A percentile compares a stretch with the other conserved stretches of the same genome.
phyloP scores from a whole-genome alignment of 2,797 vertebrate species.

The Falco naumanni region DNA sequence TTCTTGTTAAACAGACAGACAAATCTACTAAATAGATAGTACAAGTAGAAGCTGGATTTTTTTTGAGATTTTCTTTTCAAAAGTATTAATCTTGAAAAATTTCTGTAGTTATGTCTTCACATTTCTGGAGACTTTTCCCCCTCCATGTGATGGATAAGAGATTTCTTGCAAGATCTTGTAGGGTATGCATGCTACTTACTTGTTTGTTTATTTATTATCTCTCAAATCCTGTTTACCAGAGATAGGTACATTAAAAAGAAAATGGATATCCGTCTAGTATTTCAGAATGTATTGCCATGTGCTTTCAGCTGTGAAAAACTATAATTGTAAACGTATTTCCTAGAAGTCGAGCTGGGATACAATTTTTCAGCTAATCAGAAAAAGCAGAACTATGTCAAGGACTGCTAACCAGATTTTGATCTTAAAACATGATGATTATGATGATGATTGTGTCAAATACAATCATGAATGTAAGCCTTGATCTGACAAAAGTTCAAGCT shows the following conservation, averaged over 20 bases:
- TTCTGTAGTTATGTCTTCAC: not conserved
- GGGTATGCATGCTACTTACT: not conserved
- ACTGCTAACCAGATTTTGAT: conserved; percentile 75
- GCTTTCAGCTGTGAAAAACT: conserved; percentile 49
- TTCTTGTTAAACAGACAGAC: not conserved
- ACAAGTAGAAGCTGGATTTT: not conserved
- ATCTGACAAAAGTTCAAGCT: conserved; percentile 65
- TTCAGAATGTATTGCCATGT: conserved; percentile 35
- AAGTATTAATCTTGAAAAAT: not conserved
- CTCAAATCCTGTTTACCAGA: conserved; percentile 36
- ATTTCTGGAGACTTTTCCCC: not conserved
- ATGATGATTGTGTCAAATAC: conserved; percentile 73
- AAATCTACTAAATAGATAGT: not conserved
- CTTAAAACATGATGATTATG: conserved; percentile 71
- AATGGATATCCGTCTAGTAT: conserved; percentile 45
- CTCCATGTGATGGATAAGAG: not conserved
- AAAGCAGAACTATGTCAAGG: conserved; percentile 70
- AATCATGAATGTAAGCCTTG: conserved; percentile 72
- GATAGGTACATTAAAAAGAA: conserved; percentile 33
- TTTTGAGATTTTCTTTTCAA: not conserved
- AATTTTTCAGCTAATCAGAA: conserved; percentile 77
- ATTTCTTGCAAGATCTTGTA: not conserved
- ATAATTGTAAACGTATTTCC: conserved; percentile 64
- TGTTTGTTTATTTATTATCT: not conserved
- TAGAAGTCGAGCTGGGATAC: conserved; percentile 61